Percentiles rank a stretch among this genome's conserved stretches.
Conservation (phyloP, 2,797 vertebrate genomes). For the Gallinago nigripennis region DNA sequence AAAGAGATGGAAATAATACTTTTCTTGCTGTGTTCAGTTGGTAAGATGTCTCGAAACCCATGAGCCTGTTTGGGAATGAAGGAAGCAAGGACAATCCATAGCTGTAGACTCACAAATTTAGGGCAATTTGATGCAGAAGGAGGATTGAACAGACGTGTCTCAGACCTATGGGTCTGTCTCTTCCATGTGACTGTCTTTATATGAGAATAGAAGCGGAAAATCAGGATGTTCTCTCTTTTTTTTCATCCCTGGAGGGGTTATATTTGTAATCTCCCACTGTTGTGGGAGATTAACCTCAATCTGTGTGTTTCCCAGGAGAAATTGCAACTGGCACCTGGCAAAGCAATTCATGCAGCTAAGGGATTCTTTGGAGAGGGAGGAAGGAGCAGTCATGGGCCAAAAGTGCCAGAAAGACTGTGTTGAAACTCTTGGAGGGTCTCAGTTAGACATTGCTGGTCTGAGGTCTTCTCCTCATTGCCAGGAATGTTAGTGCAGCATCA, state of each 20-base stretch:
- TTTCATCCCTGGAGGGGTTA: neutral
- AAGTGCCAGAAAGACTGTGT: neutral
- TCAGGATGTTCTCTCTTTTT: neutral
- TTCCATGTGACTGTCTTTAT: neutral
- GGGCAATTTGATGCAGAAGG: neutral
- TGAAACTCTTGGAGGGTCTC: neutral
- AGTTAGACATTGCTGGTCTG: neutral
- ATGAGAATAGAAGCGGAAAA: neutral
- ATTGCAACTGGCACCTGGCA: neutral
- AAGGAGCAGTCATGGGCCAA: neutral
- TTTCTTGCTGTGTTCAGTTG: neutral
- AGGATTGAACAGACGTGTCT: neutral
- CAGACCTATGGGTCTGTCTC: neutral
- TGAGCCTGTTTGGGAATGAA: neutral
- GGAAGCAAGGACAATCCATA: neutral
- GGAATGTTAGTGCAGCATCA: neutral
- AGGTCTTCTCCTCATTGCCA: neutral
- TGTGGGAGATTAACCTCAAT: neutral
- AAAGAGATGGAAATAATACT: neutral
- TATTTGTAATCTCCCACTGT: neutral
- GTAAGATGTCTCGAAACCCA: neutral
- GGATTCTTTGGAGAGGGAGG: neutral
- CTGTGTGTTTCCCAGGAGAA: neutral
- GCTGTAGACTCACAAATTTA: neutral
- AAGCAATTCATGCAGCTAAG: neutral